Conservation (phyloP, 2,113 vertebrate species). For the rat (Rattus norvegicus) region GRCr8 NC_086038.1:44588501-44589000, state of each 20-base stretch:
- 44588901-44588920: background rate
- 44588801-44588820: background rate
- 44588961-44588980: background rate
- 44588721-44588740: background rate
- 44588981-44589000: background rate
- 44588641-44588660: background rate
- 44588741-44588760: too few species aligned
- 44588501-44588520: background rate
- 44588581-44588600: background rate
- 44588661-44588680: background rate
- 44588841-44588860: background rate
- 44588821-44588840: background rate
- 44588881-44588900: background rate
- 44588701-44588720: background rate
- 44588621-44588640: background rate
- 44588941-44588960: background rate
- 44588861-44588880: background rate
- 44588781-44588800: background rate
- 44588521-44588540: background rate
- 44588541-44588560: background rate
- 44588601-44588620: background rate
- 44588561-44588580: background rate
- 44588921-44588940: background rate
- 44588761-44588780: background rate
- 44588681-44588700: background rate